Conservation (phyloP, 2,888 invertebrate genomes). For the Ariolimax columbianus region DNA sequence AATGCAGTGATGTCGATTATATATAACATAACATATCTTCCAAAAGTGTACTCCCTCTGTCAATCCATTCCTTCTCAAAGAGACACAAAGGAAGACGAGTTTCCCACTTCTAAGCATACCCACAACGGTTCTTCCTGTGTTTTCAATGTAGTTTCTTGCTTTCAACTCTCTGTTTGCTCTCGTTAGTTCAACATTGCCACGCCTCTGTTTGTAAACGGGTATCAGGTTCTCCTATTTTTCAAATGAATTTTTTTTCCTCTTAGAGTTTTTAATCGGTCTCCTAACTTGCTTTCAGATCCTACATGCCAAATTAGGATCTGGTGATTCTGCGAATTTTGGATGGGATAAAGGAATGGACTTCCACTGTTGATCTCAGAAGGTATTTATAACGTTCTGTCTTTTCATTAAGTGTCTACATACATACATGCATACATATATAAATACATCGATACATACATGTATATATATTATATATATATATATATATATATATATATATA, state of each 20-base stretch:
- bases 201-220: slow-evolving; percentile 22
- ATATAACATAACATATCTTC: too few species aligned
- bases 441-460: neutral
- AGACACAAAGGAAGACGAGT: neutral
- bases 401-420: neutral
- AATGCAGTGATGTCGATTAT: too few species aligned
- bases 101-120: neutral
- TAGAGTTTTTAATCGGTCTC: neutral
- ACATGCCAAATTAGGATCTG: neutral
- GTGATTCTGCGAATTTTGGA: neutral
- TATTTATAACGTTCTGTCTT: neutral
- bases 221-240: slow-evolving; percentile 29
- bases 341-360: too few species aligned
- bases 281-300: neutral
- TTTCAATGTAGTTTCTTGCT: neutral
- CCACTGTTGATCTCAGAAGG: too few species aligned
- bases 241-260: neutral
- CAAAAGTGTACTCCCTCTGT: neutral
- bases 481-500: neutral
- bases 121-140: neutral
- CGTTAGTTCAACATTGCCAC: slow-evolving; percentile 11
- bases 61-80: neutral
- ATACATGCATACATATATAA: neutral
- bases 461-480: neutral
- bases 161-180: slow-evolving; percentile 18